These are phyloP conservation scores for Thripadectes ignobilis DNA, from an alignment of 2,797 vertebrate genomes.

Conservation along the genomic window DNA sequence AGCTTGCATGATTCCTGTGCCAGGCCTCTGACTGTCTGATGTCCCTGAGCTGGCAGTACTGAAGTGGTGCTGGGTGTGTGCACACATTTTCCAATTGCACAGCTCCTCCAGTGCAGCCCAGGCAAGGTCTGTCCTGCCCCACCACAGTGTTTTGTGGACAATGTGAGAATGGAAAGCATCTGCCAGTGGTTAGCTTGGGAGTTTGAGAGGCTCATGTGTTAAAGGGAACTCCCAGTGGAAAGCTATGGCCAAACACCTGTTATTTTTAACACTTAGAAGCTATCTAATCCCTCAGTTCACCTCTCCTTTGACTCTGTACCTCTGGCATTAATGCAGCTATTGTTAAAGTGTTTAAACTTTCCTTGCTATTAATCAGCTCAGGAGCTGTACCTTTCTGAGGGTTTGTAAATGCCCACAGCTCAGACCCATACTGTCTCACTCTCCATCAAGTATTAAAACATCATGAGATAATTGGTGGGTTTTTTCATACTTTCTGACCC, in stretches of 20 bases:
- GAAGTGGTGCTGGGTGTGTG: not conserved
- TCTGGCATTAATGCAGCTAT: not conserved
- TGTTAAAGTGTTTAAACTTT: not conserved
- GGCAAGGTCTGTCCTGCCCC: not conserved
- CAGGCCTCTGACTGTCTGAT: not conserved
- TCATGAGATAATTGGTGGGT: not conserved
- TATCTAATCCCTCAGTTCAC: not conserved
- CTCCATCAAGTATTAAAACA: not conserved
- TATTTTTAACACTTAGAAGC: not conserved
- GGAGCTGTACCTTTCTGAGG: not conserved
- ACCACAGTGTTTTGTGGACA: not conserved
- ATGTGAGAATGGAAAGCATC: not conserved
- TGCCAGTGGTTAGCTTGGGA: not conserved
- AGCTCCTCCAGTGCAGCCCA: not conserved
- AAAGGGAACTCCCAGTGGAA: not conserved
- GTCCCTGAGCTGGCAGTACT: not conserved
- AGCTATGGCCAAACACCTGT: not conserved
- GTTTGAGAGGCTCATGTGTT: not conserved
- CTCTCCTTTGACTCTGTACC: not conserved
- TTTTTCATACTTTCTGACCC: not conserved
- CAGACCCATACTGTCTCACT: not conserved
- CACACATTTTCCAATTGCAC: rapidly evolving
- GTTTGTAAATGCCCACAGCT: not conserved
- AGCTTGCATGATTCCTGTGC: rapidly evolving
- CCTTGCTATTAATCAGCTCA: not conserved